These are phyloP conservation scores for Anolis apletophallus DNA, from an alignment of 2,797 vertebrate species.

Conservation along the genomic window DNA sequence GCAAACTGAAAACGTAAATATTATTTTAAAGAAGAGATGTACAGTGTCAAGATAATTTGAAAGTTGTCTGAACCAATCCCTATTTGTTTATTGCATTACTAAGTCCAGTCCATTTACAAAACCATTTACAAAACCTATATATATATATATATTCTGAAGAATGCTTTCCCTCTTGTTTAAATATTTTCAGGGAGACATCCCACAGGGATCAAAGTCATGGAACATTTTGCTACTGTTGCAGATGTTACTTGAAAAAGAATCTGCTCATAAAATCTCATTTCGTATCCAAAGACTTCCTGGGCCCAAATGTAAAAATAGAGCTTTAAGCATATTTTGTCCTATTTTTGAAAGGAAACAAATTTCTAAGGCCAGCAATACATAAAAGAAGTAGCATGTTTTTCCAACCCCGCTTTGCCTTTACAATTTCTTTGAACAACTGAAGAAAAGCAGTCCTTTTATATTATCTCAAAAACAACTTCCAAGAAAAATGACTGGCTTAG, in stretches of 20 bases:
- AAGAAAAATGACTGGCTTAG: slow-evolving; percentile 37
- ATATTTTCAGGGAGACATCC: slow-evolving; percentile 51
- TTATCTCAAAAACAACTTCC: slow-evolving; percentile 39
- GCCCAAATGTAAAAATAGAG: slow-evolving; percentile 32
- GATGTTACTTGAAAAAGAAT: slow-evolving; percentile 36
- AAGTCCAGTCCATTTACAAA: slow-evolving; percentile 31
- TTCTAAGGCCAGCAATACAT: slow-evolving; percentile 3
- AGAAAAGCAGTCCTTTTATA: slow-evolving; percentile 41
- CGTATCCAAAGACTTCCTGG: slow-evolving; percentile 43
- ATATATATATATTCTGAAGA: slow-evolving; percentile 39
- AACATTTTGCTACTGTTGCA: slow-evolving; percentile 50
- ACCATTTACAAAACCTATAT: slow-evolving; percentile 38
- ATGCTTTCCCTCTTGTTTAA: slow-evolving; percentile 42
- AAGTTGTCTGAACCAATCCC: not conserved
- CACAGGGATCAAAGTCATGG: slow-evolving; percentile 45
- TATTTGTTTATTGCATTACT: not conserved
- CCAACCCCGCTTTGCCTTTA: slow-evolving; percentile 31
- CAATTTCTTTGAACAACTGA: slow-evolving; percentile 42
- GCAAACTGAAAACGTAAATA: not conserved
- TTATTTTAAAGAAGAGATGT: not conserved
- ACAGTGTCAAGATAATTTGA: not conserved
- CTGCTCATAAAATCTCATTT: slow-evolving; percentile 30
- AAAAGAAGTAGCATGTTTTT: slow-evolving; percentile 31
- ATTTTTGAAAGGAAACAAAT: slow-evolving; percentile 35
- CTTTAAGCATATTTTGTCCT: slow-evolving; percentile 37